Conservation (phyloP, 2,797 vertebrate species). For the Labroides dimidiatus region DNA sequence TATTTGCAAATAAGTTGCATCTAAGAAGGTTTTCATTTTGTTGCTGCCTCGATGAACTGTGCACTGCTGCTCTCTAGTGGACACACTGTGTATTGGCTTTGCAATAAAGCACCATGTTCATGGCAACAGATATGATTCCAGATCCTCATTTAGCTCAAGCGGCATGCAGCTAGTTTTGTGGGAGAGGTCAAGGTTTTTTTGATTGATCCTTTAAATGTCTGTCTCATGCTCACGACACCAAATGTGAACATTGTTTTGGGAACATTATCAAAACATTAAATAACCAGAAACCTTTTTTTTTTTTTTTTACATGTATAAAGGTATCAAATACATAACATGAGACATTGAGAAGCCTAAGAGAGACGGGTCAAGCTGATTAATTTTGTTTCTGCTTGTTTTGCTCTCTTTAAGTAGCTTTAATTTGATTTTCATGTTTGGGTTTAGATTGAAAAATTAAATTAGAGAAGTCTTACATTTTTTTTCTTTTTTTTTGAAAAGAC, state of each 20-base stretch:
- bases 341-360: no score
- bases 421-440: no score
- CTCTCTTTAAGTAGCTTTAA: no score
- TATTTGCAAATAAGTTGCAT: not conserved
- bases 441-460: no score
- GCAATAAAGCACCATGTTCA: not conserved
- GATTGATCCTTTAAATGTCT: not conserved
- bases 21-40: no score
- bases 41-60: not conserved
- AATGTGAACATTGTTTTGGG: not conserved
- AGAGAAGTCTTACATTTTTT: no score
- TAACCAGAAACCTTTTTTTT: no score
- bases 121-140: not conserved
- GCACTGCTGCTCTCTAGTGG: constrained; percentile 56
- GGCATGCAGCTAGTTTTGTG: not conserved
- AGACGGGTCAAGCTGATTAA: no score
- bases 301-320: no score
- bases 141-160: not conserved
- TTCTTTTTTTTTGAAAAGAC: no score
- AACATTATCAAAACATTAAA: not conserved
- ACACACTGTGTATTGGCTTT: not conserved
- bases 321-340: no score
- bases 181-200: not conserved
- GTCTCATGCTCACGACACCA: not conserved
- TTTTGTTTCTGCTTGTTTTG: no score